Evolutionary conservation across 2,888 invertebrate genomes (phyloP).

Genomic region (Pammene fasciana): DNA sequence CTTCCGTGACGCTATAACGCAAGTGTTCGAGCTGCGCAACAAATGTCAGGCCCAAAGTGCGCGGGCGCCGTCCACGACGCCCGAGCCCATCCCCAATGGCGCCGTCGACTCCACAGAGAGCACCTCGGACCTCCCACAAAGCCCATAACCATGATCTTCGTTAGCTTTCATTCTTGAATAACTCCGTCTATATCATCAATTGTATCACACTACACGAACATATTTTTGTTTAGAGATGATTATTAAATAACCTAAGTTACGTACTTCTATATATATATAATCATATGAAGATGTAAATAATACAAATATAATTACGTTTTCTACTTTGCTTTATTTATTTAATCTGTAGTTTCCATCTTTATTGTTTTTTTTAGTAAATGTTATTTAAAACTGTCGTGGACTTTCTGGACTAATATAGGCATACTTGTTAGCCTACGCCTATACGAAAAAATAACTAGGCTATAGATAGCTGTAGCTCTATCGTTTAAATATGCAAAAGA

Average conservation of each 20-base stretch:
- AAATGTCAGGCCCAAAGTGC: constrained; percentile 82
- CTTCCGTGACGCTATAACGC: constrained; percentile 97
- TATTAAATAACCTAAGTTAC: constrained; percentile 34
- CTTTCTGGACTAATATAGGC: too few species aligned
- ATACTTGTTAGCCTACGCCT: too few species aligned
- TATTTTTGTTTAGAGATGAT: constrained; percentile 40
- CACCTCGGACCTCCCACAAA: constrained; percentile 62
- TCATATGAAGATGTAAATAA: constrained; percentile 41
- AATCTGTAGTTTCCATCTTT: background rate
- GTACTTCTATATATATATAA: constrained; percentile 33
- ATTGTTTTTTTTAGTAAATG: too few species aligned
- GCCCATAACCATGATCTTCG: constrained; percentile 56
- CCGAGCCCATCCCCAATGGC: constrained; percentile 68
- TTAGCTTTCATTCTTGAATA: constrained; percentile 18
- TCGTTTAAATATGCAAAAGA: too few species aligned
- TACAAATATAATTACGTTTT: constrained; percentile 44
- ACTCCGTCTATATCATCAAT: constrained; percentile 35
- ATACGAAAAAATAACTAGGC: too few species aligned
- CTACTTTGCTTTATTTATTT: constrained; percentile 28
- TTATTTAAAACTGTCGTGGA: too few species aligned
- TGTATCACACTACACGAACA: constrained; percentile 25
- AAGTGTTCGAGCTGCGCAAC: constrained; percentile 94
- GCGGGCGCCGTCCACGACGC: constrained; percentile 58
- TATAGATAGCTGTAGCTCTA: too few species aligned
- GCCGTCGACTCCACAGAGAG: constrained; percentile 68